Evolutionary conservation across 2,797 vertebrate genomes (phyloP).

Genomic region (Miichthys miiuy): DNA sequence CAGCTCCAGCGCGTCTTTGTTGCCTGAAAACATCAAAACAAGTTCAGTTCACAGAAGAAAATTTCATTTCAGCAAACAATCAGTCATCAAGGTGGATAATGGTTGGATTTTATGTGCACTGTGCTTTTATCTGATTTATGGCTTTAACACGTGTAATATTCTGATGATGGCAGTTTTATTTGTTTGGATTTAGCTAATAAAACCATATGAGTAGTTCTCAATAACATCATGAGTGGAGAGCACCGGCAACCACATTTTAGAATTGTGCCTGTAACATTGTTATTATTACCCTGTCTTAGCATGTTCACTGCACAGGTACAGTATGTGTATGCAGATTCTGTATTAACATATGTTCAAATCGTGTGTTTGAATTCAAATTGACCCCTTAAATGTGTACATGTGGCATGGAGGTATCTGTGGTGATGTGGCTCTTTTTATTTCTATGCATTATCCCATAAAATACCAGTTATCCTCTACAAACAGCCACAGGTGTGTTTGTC

Average conservation of each 20-base stretch:
- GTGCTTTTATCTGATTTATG: neutral
- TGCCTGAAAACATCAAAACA: conserved; percentile 45
- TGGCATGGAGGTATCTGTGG: too few relatives aligned
- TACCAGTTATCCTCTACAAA: neutral
- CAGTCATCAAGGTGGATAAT: neutral
- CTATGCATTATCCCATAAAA: too few relatives aligned
- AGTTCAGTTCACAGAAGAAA: neutral
- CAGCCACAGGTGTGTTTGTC: conserved; percentile 39
- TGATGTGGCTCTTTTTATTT: neutral
- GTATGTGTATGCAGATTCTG: neutral
- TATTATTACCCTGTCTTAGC: neutral
- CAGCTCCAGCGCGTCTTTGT: conserved; percentile 73
- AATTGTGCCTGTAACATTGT: neutral
- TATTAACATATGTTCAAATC: neutral
- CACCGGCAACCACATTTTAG: neutral
- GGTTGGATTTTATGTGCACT: neutral
- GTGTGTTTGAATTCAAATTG: neutral
- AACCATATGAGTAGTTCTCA: neutral
- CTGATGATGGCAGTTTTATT: neutral
- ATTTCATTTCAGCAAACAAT: neutral
- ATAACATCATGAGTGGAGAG: neutral
- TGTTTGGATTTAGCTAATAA: neutral
- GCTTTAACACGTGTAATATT: neutral
- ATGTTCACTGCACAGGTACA: neutral
- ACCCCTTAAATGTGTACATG: neutral